Evolutionary conservation across 2,797 vertebrate species (phyloP).

Genomic region (Lacerta agilis): DNA sequence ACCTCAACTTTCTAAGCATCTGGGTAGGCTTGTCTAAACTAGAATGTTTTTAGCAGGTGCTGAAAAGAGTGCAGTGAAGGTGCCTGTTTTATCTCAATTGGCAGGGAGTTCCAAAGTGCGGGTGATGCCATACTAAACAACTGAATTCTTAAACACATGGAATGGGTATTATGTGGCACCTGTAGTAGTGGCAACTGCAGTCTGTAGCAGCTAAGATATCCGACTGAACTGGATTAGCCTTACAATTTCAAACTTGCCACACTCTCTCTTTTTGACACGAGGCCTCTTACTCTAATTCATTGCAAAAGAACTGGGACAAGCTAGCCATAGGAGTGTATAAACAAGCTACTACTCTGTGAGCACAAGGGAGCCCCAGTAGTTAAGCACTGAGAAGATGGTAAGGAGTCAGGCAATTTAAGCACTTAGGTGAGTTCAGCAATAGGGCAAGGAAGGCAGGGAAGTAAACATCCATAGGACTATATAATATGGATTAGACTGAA

Average conservation of each 20-base stretch:
- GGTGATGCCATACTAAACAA: too few relatives aligned
- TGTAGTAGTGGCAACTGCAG: too few relatives aligned
- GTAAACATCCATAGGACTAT: neutral
- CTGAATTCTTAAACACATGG: too few relatives aligned
- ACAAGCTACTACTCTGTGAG: neutral
- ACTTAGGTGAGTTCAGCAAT: neutral
- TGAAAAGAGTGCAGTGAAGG: too few relatives aligned
- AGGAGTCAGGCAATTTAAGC: neutral
- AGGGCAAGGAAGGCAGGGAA: neutral
- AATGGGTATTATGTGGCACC: neutral
- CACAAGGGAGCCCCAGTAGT: neutral
- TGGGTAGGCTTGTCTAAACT: too few relatives aligned
- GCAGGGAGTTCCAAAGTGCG: too few relatives aligned
- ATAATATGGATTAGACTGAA: neutral
- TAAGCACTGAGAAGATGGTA: neutral
- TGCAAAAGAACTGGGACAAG: neutral
- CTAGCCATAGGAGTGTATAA: neutral
- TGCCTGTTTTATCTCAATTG: too few relatives aligned
- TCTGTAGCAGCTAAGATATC: neutral
- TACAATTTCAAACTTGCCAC: neutral
- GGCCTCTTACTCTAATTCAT: neutral
- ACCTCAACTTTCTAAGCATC: neutral
- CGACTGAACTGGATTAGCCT: neutral
- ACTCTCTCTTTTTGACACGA: neutral
- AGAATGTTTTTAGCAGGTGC: too few relatives aligned